These are phyloP conservation scores for Idris sp. DNA, from an alignment of 1,140 invertebrate genomes.

Conservation along the genomic window DNA sequence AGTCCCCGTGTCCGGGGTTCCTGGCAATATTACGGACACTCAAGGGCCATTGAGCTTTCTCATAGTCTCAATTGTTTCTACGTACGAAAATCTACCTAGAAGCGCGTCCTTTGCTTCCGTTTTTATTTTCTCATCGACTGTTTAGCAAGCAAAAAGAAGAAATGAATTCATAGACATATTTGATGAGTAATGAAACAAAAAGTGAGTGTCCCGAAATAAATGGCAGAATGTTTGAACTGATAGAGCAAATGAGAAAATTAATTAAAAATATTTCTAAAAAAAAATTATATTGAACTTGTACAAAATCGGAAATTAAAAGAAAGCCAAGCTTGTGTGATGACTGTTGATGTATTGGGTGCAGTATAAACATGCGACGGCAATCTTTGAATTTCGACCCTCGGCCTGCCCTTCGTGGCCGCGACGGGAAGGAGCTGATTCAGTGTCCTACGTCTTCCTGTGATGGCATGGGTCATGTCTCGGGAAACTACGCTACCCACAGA, in stretches of 20 bases:
- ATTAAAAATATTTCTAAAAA: not conserved
- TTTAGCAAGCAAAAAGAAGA: not conserved
- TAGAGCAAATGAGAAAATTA: constrained; percentile 10
- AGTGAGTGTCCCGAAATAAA: constrained; percentile 25
- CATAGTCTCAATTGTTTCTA: constrained; percentile 69
- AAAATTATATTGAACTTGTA: constrained; percentile 11
- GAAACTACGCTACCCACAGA: constrained; percentile 86
- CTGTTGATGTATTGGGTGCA: constrained; percentile 72
- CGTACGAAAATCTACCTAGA: constrained; percentile 66
- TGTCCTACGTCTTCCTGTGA: constrained; percentile 87
- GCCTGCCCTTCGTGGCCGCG: constrained; percentile 79
- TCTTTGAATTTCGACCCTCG: constrained; percentile 77
- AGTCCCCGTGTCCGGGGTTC: constrained; percentile 68
- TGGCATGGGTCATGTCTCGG: constrained; percentile 86
- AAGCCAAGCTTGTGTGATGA: constrained; percentile 60
- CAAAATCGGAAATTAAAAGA: too few relatives aligned
- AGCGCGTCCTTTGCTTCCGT: constrained; percentile 65
- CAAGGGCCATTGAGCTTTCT: constrained; percentile 77
- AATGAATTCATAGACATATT: constrained; percentile 6
- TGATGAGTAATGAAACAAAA: constrained; percentile 38
- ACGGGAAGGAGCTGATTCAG: constrained; percentile 84
- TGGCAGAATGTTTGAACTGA: constrained; percentile 30
- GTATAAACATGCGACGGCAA: constrained; percentile 77
- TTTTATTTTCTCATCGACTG: too few relatives aligned
- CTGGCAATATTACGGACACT: constrained; percentile 77